phyloP scores from a whole-genome alignment of 2,797 vertebrate species.

The Sebastes melanostomus region DNA sequence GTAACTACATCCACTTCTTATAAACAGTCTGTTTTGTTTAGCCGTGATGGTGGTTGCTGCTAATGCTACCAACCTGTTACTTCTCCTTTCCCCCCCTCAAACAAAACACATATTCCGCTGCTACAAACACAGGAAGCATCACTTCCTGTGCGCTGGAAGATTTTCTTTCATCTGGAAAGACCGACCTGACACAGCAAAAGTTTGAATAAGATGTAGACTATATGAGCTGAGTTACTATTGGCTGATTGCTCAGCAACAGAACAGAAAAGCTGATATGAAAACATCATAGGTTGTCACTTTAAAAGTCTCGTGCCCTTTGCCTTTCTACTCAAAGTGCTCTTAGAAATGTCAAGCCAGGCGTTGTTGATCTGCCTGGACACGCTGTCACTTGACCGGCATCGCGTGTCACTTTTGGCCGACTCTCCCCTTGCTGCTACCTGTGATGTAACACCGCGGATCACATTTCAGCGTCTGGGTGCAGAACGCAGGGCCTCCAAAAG shows the following conservation, averaged over 20 bases:
- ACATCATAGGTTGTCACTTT: not conserved
- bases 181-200: not conserved
- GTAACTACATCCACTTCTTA: not conserved
- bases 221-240: not conserved
- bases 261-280: not conserved
- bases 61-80: not conserved
- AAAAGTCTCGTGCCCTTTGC: not conserved
- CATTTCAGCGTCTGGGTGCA: conserved; percentile 79
- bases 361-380: conserved; percentile 29
- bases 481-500: conserved; percentile 72
- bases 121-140: not conserved
- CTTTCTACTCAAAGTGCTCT: conserved; percentile 26
- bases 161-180: not conserved
- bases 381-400: conserved; percentile 54
- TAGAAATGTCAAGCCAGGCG: conserved; percentile 34
- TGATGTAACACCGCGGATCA: conserved; percentile 68
- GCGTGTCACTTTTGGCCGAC: conserved; percentile 52
- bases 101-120: not conserved
- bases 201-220: not conserved
- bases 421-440: conserved; percentile 3
- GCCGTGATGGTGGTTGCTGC: not conserved
- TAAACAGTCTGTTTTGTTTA: no score
- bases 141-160: not conserved
- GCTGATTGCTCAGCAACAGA: not conserved
- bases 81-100: not conserved